Conservation (phyloP, 2,888 invertebrate genomes). For the Strigamia maritima region DNA sequence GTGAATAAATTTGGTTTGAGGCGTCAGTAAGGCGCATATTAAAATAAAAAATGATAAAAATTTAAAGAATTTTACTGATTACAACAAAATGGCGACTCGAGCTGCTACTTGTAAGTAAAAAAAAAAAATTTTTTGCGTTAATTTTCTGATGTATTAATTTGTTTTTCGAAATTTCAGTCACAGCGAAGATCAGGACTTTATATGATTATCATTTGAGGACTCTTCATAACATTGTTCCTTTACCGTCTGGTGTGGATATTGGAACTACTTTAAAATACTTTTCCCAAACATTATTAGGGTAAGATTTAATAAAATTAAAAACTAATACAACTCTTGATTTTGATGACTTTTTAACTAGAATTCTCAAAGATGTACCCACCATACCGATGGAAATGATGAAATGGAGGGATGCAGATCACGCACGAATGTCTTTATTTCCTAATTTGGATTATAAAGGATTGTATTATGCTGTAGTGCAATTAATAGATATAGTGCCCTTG, state of each 20-base stretch:
- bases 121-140: conserved; percentile 40
- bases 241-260: conserved; percentile 92
- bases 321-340: conserved; percentile 7
- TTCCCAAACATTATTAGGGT: conserved; percentile 92
- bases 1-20: not conserved
- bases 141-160: conserved; percentile 6
- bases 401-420: conserved; percentile 75
- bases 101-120: conserved; percentile 32
- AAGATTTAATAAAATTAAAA: conserved; percentile 51
- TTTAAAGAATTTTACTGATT: not conserved
- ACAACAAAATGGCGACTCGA: conserved; percentile 31
- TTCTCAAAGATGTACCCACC: conserved; percentile 92
- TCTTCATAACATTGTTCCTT: conserved; percentile 83
- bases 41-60: conserved; percentile 13
- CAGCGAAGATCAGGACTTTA: conserved; percentile 93
- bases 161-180: conserved; percentile 65
- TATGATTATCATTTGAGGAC: conserved; percentile 93
- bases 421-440: conserved; percentile 85
- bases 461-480: conserved; percentile 81
- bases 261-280: conserved; percentile 97
- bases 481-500: conserved; percentile 89
- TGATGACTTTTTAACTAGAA: conserved; percentile 58
- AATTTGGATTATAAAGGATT: conserved; percentile 95
- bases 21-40: not conserved
- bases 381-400: conserved; percentile 89